Evolutionary conservation across 2,113 vertebrate genomes (phyloP).

Genomic region (Odontesthes bonariensis): DNA sequence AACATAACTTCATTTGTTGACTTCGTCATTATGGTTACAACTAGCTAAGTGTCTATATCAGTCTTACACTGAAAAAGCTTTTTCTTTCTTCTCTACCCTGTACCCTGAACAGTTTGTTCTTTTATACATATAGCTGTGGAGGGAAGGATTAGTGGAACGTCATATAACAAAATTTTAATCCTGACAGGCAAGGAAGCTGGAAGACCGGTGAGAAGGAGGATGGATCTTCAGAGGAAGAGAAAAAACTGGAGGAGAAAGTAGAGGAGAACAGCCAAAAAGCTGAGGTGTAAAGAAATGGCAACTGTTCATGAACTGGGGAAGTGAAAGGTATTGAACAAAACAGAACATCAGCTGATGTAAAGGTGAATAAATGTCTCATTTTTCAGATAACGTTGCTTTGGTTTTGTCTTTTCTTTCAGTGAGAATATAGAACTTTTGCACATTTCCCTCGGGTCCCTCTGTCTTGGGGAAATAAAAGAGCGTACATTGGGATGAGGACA

Average conservation of each 20-base stretch:
- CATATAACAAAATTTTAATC: conserved; percentile 12
- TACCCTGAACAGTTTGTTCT: background rate
- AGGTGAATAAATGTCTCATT: background rate
- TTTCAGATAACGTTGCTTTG: conserved; percentile 3
- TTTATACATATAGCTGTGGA: background rate
- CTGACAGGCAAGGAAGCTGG: conserved; percentile 82
- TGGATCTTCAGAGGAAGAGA: conserved; percentile 82
- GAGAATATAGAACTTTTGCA: conserved; percentile 76
- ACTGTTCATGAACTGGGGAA: conserved; percentile 54
- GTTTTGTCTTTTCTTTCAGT: conserved; percentile 65
- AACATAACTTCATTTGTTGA: too few species aligned
- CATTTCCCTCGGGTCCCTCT: conserved; percentile 75
- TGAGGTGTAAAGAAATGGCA: conserved; percentile 86
- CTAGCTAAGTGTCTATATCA: too few species aligned
- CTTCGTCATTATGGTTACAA: too few species aligned
- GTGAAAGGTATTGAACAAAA: conserved; percentile 60
- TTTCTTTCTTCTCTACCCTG: too few species aligned
- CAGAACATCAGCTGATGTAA: background rate
- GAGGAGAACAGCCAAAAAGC: conserved; percentile 97
- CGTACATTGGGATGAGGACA: conserved; percentile 70
- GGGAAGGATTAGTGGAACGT: background rate
- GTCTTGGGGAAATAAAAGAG: conserved; percentile 34
- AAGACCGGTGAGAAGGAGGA: conserved; percentile 92
- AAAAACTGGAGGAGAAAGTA: conserved; percentile 94
- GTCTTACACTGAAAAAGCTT: too few species aligned